Evolutionary conservation across 2,888 invertebrate species (phyloP), one percentile per base, ranked within the genome.

Genomic region (Andrena dorsata): DNA sequence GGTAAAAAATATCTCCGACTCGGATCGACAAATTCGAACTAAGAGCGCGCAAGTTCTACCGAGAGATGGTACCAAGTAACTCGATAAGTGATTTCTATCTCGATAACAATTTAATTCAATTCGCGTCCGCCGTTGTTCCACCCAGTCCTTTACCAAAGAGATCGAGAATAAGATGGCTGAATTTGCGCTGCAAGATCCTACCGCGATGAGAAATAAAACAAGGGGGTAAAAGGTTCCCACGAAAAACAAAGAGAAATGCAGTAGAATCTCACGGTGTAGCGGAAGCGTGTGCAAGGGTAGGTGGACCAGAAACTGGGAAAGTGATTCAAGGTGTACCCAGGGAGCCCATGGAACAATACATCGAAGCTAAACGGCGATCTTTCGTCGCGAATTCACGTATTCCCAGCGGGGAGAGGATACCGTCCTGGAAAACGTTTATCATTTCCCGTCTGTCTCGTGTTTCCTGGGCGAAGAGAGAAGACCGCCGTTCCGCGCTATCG

Each of bases 401-500:
- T 53, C 65, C n/a, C 30, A n/a, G n/a, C 5, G 8, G 2, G 8
- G 26, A 20, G 26, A 30, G 10, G n/a, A 32, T 70, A 76, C 60
- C 70, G 28, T n/a, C 23, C 20, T 13, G 10, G 28, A 35, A 58
- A 70, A 70, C 77, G 77, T 76, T 80, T 76, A 70, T 76, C 65
- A 76, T 72, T 72, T 77, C 35, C 63, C 20, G 63, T 66, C 51
- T 53, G 41, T 49, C 61, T 77, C 41, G 23, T 53, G 32, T 53
- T 64, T 65, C 60, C 28, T 20, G 51, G 16, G 10, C 7, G 23
- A 47, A 6, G 49, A 13, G 13, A 8, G 26, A 41, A n/a, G 10
- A 1, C n/a, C 23, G 16, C 60, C 70, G 51, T 63, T 53, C 56
- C 35, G 56, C 20, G 23, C 28, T 49, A 49, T 64, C 66, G 56